Evolutionary conservation across 2,113 vertebrate species (phyloP), one percentile per base, ranked within the genome.

Genomic region (Pampusana beccarii): DNA sequence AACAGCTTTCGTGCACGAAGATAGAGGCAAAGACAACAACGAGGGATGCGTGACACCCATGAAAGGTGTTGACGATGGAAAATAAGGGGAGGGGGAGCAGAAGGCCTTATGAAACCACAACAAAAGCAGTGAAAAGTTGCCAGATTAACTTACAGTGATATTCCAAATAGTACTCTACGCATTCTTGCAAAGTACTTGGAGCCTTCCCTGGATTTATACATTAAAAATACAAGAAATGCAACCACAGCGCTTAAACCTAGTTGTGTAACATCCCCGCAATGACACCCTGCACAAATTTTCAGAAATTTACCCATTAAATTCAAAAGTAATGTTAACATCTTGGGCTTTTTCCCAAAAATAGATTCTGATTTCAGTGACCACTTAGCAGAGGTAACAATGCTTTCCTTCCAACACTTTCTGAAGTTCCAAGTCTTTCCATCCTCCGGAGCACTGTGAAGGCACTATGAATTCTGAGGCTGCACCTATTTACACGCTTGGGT

Each of bases 401-500:
- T 67, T 87, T 67, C 38, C 28, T 61, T 85, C 42, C 20, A 90
- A 29, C 7, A 25, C 11, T 79, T 62, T n/a, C 42, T 33, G 72
- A 81, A 64, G 33, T 8, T 56, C 24, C 11, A 77, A 57, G 58
- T 16, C 53, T 29, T 66, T 51, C n/a, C 4, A 8, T 40, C 33
- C 73, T 44, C 56, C 46, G 19, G 64, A 80, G 19, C 13, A 23
- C 18, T 38, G 31, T 46, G 48, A 64, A 79, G 23, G 24, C 50
- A 56, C 0, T 50, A 44, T 46, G 67, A 88, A 70, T 71, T 54
- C 28, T 26, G 23, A 84, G 40, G 8, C 69, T 62, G 21, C 18
- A 34, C 11, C 36, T 70, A 21, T n/a, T 24, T 4, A 62, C 12
- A 26, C 2, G 1, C 1, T 0, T 21, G 16, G 25, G 25, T 38